A percentile compares a stretch with the other conserved stretches of the same genome.
Conservation (phyloP, 2,888 invertebrate genomes). For the Habrosyne pyritoides region DNA sequence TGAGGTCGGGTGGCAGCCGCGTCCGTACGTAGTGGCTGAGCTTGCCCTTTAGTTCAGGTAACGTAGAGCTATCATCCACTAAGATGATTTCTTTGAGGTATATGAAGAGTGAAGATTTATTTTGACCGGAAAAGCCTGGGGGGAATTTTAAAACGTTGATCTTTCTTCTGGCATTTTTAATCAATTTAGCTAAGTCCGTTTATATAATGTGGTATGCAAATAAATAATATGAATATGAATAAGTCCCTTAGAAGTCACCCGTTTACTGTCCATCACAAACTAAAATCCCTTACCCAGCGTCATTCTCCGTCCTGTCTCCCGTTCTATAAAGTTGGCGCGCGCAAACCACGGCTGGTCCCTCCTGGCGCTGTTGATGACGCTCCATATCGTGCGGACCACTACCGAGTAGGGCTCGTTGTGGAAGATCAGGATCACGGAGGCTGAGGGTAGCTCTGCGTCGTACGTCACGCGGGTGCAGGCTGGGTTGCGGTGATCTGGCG, state of each 20-base stretch:
- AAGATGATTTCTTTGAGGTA: constrained; percentile 95
- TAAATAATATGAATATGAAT: too few species aligned
- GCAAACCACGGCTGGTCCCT: constrained; percentile 63
- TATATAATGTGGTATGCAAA: too few species aligned
- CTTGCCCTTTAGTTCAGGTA: constrained; percentile 88
- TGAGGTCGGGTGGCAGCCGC: constrained; percentile 85
- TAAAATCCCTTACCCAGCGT: constrained; percentile 50
- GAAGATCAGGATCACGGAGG: constrained; percentile 93
- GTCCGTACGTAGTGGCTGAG: constrained; percentile 91
- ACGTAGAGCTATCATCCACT: constrained; percentile 96
- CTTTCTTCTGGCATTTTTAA: too few species aligned
- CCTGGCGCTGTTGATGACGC: constrained; percentile 91
- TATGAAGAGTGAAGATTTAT: constrained; percentile 65
- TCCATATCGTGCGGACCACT: constrained; percentile 92
- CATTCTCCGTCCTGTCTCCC: constrained; percentile 52
- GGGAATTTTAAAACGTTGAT: too few species aligned
- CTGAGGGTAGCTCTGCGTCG: constrained; percentile 85
- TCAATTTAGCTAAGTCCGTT: too few species aligned
- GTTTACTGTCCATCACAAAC: too few species aligned
- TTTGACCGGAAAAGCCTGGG: constrained; percentile 70
- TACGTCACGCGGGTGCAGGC: constrained; percentile 67
- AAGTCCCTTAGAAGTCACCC: too few species aligned
- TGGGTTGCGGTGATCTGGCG: constrained; percentile 71
- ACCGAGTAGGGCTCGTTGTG: constrained; percentile 96
- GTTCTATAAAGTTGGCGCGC: constrained; percentile 57